phyloP scores from a whole-genome alignment of 2,888 invertebrate species.

The Strigamia transsilvanica region DNA sequence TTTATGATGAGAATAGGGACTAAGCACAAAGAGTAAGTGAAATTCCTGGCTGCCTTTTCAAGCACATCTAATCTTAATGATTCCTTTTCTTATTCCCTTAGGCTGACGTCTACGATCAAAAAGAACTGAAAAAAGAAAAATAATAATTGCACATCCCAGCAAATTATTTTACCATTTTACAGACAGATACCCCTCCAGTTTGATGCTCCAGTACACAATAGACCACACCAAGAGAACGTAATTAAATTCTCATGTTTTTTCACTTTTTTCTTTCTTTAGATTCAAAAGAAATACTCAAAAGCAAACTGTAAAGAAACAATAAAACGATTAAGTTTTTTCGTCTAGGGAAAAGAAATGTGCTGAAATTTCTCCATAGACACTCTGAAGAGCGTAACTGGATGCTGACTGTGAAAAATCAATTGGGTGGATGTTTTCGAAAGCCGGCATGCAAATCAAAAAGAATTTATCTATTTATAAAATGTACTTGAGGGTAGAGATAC shows the following conservation, averaged over 20 bases:
- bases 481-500: too few relatives aligned
- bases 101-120: background rate
- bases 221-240: background rate
- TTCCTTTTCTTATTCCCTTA: constrained; percentile 2
- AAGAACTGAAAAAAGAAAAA: background rate
- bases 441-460: too few relatives aligned
- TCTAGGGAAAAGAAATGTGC: too few relatives aligned
- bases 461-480: too few relatives aligned
- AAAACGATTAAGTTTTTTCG: too few relatives aligned
- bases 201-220: constrained; percentile 10
- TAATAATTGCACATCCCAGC: background rate
- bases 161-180: constrained; percentile 14
- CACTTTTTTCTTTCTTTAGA: background rate
- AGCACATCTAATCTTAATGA: constrained; percentile 13
- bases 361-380: too few relatives aligned
- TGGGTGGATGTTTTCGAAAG: too few relatives aligned
- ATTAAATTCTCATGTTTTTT: background rate
- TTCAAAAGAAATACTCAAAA: background rate
- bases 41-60: background rate
- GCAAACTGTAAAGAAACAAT: too few relatives aligned
- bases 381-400: too few relatives aligned
- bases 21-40: background rate
- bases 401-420: too few relatives aligned
- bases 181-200: background rate
- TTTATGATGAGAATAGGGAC: background rate